phyloP scores from a whole-genome alignment of 2,888 invertebrate genomes.

The Dichetophora obliterata region DNA sequence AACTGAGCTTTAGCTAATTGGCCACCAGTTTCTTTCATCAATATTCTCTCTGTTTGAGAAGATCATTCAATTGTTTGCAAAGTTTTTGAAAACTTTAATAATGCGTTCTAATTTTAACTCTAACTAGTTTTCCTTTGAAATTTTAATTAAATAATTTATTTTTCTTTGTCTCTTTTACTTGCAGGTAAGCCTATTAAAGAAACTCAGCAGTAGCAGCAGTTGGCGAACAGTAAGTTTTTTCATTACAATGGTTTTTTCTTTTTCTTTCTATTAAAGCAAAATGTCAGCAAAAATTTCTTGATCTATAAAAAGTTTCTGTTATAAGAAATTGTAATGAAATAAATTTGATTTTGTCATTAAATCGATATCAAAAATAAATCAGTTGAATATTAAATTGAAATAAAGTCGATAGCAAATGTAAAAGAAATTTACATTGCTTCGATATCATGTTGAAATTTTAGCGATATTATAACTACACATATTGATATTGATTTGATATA shows the following conservation, averaged over 20 bases:
- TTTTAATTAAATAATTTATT: slow-evolving; percentile 14
- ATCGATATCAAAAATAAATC: too few species aligned
- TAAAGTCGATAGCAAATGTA: too few species aligned
- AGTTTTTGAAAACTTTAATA: slow-evolving; percentile 10
- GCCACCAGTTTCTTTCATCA: background rate
- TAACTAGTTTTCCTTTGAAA: slow-evolving; percentile 3
- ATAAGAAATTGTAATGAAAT: too few species aligned
- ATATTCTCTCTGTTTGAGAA: background rate
- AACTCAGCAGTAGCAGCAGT: background rate
- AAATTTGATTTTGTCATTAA: too few species aligned
- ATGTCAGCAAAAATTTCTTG: background rate
- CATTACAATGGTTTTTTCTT: background rate
- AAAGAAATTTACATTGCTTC: too few species aligned
- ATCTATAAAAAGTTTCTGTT: background rate
- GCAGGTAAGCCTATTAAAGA: background rate
- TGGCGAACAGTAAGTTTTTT: background rate
- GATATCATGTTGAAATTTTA: too few species aligned
- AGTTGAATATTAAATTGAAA: too few species aligned
- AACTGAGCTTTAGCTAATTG: slow-evolving; percentile 20
- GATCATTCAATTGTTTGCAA: background rate
- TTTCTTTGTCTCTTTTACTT: background rate
- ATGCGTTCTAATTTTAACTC: slow-evolving; percentile 6
- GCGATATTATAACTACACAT: too few species aligned
- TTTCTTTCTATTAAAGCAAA: background rate
- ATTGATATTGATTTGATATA: too few species aligned